Evolutionary conservation across 2,888 invertebrate genomes (phyloP).

Genomic region (Troglohyphantes excavatus): DNA sequence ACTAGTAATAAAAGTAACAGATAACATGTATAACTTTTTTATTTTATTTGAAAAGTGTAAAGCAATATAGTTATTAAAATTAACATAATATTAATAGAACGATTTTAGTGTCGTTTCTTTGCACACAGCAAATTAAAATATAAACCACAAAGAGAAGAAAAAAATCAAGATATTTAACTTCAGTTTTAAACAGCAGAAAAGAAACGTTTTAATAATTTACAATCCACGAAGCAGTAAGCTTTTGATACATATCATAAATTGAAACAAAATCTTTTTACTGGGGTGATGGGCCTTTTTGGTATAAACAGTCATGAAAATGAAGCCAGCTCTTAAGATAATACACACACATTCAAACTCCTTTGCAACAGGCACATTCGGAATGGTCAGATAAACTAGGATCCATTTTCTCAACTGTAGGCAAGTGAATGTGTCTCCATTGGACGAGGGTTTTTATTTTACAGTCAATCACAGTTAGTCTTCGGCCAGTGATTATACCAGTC

Average conservation of each 20-base stretch:
- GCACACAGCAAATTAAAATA: slow-evolving; percentile 4
- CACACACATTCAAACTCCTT: slow-evolving; percentile 45
- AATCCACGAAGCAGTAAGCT: neutral
- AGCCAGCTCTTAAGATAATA: slow-evolving; percentile 21
- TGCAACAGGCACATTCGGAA: slow-evolving; percentile 58
- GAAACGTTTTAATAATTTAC: neutral
- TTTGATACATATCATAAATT: neutral
- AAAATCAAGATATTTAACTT: neutral
- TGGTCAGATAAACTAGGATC: slow-evolving; percentile 21
- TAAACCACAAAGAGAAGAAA: neutral
- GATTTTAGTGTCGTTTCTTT: neutral
- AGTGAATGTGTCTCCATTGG: slow-evolving; percentile 54
- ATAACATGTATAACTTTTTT: slow-evolving; percentile 2
- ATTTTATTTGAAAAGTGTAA: slow-evolving; percentile 57
- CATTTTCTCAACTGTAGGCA: slow-evolving; percentile 15
- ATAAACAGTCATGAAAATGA: slow-evolving; percentile 42
- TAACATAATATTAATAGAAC: slow-evolving; percentile 2
- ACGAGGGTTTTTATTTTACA: slow-evolving; percentile 44
- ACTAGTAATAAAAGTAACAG: no score
- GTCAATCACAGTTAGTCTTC: slow-evolving; percentile 59
- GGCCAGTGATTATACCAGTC: neutral
- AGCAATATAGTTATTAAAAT: slow-evolving; percentile 46
- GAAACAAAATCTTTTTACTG: slow-evolving; percentile 1
- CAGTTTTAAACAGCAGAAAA: neutral
- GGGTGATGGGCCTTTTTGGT: slow-evolving; percentile 53